These are phyloP conservation scores for Electrophaes corylata DNA, from an alignment of 2,888 invertebrate species.

Conservation along the genomic window DNA sequence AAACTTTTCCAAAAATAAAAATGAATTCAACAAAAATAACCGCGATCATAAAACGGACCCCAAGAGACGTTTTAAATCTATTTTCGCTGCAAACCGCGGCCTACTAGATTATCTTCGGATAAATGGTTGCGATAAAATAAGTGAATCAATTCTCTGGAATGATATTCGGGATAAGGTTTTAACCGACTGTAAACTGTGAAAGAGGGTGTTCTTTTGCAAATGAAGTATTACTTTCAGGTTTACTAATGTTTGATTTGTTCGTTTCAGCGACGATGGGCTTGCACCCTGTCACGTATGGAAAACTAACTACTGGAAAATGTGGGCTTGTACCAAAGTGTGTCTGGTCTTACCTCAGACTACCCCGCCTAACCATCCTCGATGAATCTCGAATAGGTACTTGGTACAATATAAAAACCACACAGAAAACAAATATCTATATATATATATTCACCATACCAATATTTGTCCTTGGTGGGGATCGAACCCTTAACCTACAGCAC, in stretches of 20 bases:
- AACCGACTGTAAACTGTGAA: constrained; percentile 24
- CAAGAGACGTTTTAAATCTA: constrained; percentile 50
- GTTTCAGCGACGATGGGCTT: too few relatives aligned
- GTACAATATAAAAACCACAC: too few relatives aligned
- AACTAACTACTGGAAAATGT: too few relatives aligned
- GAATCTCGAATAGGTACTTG: too few relatives aligned
- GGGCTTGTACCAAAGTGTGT: too few relatives aligned
- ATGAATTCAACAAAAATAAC: neutral
- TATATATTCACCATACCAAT: too few relatives aligned
- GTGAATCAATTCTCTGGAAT: constrained; percentile 37
- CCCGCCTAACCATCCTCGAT: too few relatives aligned
- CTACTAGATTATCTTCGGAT: constrained; percentile 42
- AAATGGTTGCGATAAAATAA: constrained; percentile 37
- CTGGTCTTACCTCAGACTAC: too few relatives aligned
- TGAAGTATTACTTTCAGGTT: neutral
- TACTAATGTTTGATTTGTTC: neutral
- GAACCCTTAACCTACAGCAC: too few relatives aligned
- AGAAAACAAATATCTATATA: too few relatives aligned
- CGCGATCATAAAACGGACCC: constrained; percentile 11
- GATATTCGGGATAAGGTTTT: constrained; percentile 12
- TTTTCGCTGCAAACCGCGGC: constrained; percentile 46
- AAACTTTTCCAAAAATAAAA: too few relatives aligned
- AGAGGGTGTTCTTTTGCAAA: constrained; percentile 5
- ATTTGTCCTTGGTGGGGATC: too few relatives aligned
- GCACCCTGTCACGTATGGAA: neutral